Evolutionary conservation across 2,888 invertebrate genomes (phyloP), one percentile per base, ranked within the genome.

Genomic region (Dione juno): DNA sequence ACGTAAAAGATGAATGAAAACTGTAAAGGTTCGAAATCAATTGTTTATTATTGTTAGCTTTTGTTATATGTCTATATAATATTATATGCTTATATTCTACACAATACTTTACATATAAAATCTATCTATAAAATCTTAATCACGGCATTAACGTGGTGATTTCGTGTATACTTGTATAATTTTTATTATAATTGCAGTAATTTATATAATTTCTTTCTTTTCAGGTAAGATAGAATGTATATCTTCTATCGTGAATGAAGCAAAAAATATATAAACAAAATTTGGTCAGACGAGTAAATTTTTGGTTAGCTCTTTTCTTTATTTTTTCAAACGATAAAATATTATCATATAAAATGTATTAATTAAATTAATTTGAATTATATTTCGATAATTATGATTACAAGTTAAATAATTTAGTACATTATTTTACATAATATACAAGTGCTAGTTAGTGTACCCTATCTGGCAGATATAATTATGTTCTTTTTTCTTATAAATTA

Each of bases 211-310:
- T 64, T 64, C 52, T 64, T 73, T 73, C 70, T 75, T 76, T 76
- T 70, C 76, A 76, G 76, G 76, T 76, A 76, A 75, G 76, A 74
- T 68, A 54, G n/a, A n/a, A 64, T 52, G 45, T 65, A 50, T 45
- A 54, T 53, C 54, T 63, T 65, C 54, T 54, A 54, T 37, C 57
- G 37, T 16, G 57, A 40, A 40, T 13, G 57, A 11, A 57, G 57
- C 37, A 16, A 57, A 13, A 40, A 57, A 57, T 13, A 40, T 37
- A 40, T n/a, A 16, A n/a, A 10, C 7, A 35, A 37, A 16, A 37
- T 21, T 40, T 2, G 16, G 3, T 14, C 41, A 3, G 28, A 21
- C 19, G 11, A 19, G 10, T 11, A 48, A n/a, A n/a, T 8, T 48
- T 48, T 48, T 9, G 16, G 3, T 48, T 48, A 48, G 6, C 16